A percentile compares a stretch with the other conserved stretches of the same genome.
phyloP scores from a whole-genome alignment of 1,140 invertebrate genomes.

The Helicorthomorpha holstii region DNA sequence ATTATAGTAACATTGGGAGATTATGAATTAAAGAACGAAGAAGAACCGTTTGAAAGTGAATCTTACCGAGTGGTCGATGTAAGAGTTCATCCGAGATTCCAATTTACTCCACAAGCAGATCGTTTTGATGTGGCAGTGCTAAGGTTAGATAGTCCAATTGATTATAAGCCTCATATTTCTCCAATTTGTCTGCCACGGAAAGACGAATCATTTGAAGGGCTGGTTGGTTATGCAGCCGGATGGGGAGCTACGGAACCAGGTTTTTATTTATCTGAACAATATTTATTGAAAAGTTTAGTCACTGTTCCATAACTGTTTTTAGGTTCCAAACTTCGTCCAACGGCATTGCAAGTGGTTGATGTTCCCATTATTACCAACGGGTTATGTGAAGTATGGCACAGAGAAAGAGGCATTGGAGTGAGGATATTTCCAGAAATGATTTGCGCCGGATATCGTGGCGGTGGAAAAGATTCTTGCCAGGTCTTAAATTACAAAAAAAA shows the following conservation, averaged over 20 bases:
- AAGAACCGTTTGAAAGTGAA: conserved; percentile 72
- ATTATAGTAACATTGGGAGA: conserved; percentile 83
- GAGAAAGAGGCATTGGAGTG: conserved; percentile 57
- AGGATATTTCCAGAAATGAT: conserved; percentile 93
- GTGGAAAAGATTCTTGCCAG: conserved; percentile 67
- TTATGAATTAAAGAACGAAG: conserved; percentile 82
- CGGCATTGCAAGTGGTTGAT: conserved; percentile 79
- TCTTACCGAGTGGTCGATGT: conserved; percentile 77
- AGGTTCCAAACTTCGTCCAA: conserved; percentile 69
- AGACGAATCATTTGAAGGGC: conserved; percentile 71
- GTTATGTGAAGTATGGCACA: conserved; percentile 55
- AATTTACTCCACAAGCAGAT: conserved; percentile 72
- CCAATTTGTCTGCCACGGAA: conserved; percentile 83
- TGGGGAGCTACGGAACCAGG: conserved; percentile 79
- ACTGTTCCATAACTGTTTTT: too few relatives aligned
- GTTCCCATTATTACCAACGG: conserved; percentile 79
- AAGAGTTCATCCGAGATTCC: conserved; percentile 82
- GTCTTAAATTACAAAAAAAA: too few relatives aligned
- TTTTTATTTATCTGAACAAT: too few relatives aligned
- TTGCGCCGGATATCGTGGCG: conserved; percentile 81
- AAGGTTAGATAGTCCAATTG: conserved; percentile 67
- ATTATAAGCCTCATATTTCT: conserved; percentile 74
- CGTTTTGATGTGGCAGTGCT: conserved; percentile 84
- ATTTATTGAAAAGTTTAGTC: too few relatives aligned
- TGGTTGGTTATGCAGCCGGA: conserved; percentile 79